These are phyloP conservation scores for Harlomillsia oculata DNA, from an alignment of 1,140 invertebrate genomes.

Conservation along the genomic window DNA sequence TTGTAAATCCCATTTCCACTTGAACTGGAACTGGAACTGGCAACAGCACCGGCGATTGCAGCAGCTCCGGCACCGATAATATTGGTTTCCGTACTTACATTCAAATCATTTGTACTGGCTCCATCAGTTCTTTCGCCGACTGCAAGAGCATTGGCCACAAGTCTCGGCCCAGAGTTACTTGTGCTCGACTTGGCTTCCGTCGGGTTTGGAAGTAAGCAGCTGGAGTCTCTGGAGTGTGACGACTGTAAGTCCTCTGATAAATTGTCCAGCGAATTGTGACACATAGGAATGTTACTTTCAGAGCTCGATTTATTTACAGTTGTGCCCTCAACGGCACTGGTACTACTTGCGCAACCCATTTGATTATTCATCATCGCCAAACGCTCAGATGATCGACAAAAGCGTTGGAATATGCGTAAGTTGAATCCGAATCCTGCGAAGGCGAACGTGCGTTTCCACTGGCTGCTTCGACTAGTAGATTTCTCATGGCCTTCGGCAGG, in stretches of 20 bases:
- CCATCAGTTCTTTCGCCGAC: too few species aligned
- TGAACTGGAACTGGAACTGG: background rate
- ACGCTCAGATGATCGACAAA: conserved; percentile 7
- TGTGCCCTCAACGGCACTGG: background rate
- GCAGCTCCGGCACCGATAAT: background rate
- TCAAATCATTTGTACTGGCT: too few species aligned
- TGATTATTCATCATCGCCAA: conserved; percentile 16
- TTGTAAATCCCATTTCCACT: background rate
- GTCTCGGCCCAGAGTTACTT: too few species aligned
- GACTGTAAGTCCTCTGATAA: conserved; percentile 22
- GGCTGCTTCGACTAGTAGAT: background rate
- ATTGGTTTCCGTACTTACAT: background rate
- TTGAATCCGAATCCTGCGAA: conserved; percentile 16
- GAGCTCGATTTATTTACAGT: conserved; percentile 32
- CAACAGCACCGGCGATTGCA: background rate
- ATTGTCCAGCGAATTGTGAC: conserved; percentile 32
- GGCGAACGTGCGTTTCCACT: conserved; percentile 16
- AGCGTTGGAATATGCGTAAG: conserved; percentile 16
- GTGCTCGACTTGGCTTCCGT: too few species aligned
- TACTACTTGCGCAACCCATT: too few species aligned
- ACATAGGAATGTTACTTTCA: conserved; percentile 34
- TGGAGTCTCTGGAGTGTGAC: conserved; percentile 30
- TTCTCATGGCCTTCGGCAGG: background rate
- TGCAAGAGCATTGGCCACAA: background rate
- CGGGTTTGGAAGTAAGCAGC: conserved; percentile 16